Evolutionary conservation across 2,797 vertebrate species (phyloP), one percentile per base, ranked within the genome.

Genomic region (Cetoscarus ocellatus): DNA sequence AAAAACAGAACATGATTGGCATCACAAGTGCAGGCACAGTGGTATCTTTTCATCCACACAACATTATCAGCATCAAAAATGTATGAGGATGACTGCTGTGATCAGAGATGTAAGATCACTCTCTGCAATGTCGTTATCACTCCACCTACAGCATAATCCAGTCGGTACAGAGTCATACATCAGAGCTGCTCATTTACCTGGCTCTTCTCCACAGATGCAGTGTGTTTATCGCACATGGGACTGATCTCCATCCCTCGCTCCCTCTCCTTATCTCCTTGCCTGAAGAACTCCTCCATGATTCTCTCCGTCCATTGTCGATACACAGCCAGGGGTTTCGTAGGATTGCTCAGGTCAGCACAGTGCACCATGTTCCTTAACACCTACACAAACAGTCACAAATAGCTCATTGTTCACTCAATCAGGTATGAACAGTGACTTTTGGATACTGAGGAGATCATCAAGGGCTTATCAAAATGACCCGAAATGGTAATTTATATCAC

Each of bases 141-240:
- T 27, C 65, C 75, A 57, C 83, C 70, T 52, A 64, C 84, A 73
- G 70, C 34, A 51, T 48, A 65, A 42, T 61, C 70, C 64, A 62
- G 61, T 68, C 56, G 74, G 57, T 43, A 40, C 10, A 56, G 27
- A 51, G 58, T 36, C 34, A 38, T 55, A 27, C 50, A 27, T 59
- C 62, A 3, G 42, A 34, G 50, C 44, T 50, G 49, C 54, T 73
- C 40, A 39, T 67, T 75, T 85, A 97, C 97, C 97, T 98, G 97
- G 27, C 97, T 98, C 87, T 97, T 97, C 79, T 98, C 97, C 75
- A 98, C 97, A 0, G 96, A 98, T 10, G 97, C 97, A 0, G 96
- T 98, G 92, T 97, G 96, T 87, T 97, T 98, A 78, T 98, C 97
- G 0, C 97, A 98, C 97, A 98, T 98, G 80, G 97, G 97, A 75